phyloP scores from a whole-genome alignment of 2,888 invertebrate genomes.

The Allolobophora icterica region DNA sequence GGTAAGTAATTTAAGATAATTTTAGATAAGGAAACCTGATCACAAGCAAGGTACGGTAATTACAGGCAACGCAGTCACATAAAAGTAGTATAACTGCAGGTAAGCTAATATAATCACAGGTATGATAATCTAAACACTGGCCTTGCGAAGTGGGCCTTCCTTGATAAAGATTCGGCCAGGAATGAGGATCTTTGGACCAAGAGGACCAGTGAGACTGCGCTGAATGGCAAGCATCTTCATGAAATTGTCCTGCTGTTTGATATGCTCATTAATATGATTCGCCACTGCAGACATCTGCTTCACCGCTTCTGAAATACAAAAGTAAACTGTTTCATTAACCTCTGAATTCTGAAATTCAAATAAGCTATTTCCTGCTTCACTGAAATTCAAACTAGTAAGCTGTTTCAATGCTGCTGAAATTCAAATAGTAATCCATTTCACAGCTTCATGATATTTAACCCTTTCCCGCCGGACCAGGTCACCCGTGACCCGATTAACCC shows the following conservation, averaged over 20 bases:
- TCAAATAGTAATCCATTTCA: no score
- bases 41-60: no score
- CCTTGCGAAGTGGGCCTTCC: constrained; percentile 68
- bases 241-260: constrained; percentile 77
- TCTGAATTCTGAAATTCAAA: background rate
- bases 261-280: constrained; percentile 76
- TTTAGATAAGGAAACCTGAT: background rate
- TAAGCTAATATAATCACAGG: constrained; percentile 12
- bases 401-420: background rate
- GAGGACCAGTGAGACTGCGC: constrained; percentile 70
- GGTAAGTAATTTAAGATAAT: background rate
- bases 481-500: no score
- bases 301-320: constrained; percentile 70
- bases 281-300: constrained; percentile 75
- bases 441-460: background rate
- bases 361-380: background rate
- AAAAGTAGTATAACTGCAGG: background rate
- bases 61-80: background rate
- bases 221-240: constrained; percentile 75
- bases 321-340: constrained; percentile 20
- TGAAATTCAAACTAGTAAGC: background rate
- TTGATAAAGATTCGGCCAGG: constrained; percentile 76
- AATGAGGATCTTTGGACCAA: constrained; percentile 73
- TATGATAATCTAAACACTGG: constrained; percentile 39
- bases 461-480: no score